Evolutionary conservation across 2,888 invertebrate genomes (phyloP).

Genomic region (Trachelus tabidus): DNA sequence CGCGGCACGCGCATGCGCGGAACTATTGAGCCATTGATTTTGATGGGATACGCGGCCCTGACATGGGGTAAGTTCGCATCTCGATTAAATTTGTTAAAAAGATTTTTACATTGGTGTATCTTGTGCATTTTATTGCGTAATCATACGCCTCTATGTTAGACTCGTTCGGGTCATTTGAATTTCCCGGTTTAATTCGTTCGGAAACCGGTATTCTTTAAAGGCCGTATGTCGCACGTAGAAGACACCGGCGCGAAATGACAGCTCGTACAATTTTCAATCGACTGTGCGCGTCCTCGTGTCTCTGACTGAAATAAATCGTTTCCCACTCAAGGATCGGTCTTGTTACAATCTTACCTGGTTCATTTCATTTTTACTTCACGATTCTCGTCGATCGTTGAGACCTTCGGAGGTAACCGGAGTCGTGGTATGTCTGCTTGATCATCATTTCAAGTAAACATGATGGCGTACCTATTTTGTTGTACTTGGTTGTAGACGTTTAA

Average conservation of each 20-base stretch:
- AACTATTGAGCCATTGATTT: slow-evolving; percentile 59
- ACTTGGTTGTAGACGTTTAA: neutral
- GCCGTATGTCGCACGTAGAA: neutral
- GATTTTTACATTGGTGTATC: slow-evolving; percentile 1
- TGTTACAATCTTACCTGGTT: neutral
- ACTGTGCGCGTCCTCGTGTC: neutral
- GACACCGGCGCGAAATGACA: neutral
- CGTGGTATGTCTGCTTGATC: neutral
- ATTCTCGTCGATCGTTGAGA: neutral
- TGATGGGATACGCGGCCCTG: slow-evolving; percentile 49
- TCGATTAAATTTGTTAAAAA: slow-evolving; percentile 29
- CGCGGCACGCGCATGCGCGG: slow-evolving; percentile 51
- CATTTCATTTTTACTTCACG: neutral
- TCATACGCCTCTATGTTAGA: neutral
- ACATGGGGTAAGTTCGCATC: slow-evolving; percentile 61
- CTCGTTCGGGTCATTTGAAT: neutral
- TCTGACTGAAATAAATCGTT: neutral
- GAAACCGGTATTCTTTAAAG: neutral
- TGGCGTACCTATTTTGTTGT: no score
- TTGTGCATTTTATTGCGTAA: neutral
- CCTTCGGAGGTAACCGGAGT: neutral
- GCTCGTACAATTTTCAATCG: neutral
- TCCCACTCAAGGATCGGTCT: neutral
- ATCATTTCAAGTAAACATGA: neutral
- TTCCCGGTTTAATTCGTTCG: neutral